phyloP scores from a whole-genome alignment of 2,113 vertebrate species.

The Brachypteracias leptosomus region DNA sequence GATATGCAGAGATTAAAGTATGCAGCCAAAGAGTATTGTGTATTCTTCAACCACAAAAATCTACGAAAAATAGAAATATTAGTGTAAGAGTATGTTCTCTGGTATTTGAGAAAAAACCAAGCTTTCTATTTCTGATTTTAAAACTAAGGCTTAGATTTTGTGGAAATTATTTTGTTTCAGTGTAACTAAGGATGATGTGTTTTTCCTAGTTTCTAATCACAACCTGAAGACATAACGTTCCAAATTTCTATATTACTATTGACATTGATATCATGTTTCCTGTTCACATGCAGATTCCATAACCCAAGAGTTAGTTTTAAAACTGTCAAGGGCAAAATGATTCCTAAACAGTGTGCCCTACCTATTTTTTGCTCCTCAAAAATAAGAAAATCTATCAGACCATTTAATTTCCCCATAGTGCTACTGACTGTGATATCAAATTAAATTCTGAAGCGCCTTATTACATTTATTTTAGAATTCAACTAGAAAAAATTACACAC shows the following conservation, averaged over 20 bases:
- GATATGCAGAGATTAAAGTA: not conserved
- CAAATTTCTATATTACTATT: not conserved
- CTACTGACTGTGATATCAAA: not conserved
- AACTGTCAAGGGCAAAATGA: not conserved
- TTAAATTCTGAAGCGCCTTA: not conserved
- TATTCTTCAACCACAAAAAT: not conserved
- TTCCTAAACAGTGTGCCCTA: not conserved
- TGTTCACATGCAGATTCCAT: not conserved
- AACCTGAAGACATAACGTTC: not conserved
- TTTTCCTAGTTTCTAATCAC: not conserved
- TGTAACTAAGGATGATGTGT: not conserved
- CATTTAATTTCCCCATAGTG: not conserved
- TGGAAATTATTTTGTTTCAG: not conserved
- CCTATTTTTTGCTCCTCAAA: not conserved
- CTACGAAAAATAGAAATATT: not conserved
- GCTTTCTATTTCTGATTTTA: not conserved
- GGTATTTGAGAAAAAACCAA: not conserved
- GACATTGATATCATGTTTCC: not conserved
- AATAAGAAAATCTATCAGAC: not conserved
- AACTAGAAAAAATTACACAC: not conserved
- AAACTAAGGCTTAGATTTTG: not conserved
- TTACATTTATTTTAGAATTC: not conserved
- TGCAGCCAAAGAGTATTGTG: not conserved
- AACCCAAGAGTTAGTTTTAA: not conserved
- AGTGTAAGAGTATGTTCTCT: not conserved